These are phyloP conservation scores for Conus canariensis DNA, from an alignment of 2,888 invertebrate genomes.

Conservation along the genomic window DNA sequence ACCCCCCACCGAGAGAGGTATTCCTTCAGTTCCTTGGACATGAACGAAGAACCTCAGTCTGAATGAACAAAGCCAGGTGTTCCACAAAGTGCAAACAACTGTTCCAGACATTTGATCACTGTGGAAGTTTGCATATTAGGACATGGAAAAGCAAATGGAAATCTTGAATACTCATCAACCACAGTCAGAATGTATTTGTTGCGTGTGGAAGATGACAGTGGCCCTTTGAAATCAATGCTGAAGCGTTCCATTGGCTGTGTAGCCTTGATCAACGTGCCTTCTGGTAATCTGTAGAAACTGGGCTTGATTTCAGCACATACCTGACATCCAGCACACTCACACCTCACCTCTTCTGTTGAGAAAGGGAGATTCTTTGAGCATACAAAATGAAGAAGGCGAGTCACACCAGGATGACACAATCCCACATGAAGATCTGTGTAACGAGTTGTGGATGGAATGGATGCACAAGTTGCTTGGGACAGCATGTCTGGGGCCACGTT, in stretches of 20 bases:
- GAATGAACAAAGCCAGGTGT: conserved; percentile 48
- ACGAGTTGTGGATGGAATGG: conserved; percentile 12
- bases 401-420: conserved; percentile 45
- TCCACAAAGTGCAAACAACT: conserved; percentile 50
- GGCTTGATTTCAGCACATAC: conserved; percentile 47
- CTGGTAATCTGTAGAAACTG: conserved; percentile 26
- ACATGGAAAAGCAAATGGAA: conserved; percentile 57
- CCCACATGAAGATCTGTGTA: conserved; percentile 38
- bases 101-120: conserved; percentile 47
- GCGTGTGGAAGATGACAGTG: conserved; percentile 48
- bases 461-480: conserved; percentile 50
- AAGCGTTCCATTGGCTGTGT: conserved; percentile 55
- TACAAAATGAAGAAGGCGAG: conserved; percentile 39
- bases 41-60: conserved; percentile 51
- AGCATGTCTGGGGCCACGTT: not conserved
- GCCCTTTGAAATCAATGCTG: conserved; percentile 57
- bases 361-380: conserved; percentile 46
- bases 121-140: conserved; percentile 48
- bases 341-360: conserved; percentile 26
- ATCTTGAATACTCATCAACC: conserved; percentile 58
- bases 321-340: conserved; percentile 26
- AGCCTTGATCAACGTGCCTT: conserved; percentile 52
- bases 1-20: conserved; percentile 45
- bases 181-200: conserved; percentile 54
- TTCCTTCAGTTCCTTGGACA: conserved; percentile 49